Conservation (phyloP, 2,888 invertebrate genomes). For the Macrosiphum euphorbiae region DNA sequence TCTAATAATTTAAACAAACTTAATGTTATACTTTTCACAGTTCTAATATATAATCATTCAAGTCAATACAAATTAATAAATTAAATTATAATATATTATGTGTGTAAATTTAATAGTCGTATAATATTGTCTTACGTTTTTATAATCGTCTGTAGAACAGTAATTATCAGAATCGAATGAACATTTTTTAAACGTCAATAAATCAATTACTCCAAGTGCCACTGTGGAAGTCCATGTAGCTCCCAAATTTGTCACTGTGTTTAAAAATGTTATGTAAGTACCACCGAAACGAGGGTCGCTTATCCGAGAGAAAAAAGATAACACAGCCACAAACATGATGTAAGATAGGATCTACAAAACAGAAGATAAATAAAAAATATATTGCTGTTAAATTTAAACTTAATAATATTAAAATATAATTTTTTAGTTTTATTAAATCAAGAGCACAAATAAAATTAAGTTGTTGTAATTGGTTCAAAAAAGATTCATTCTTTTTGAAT, state of each 20-base stretch:
- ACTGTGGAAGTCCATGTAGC: conserved; percentile 97
- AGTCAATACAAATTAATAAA: neutral
- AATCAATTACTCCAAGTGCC: conserved; percentile 91
- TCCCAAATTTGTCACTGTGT: conserved; percentile 96
- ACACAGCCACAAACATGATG: conserved; percentile 96
- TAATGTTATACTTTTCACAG: neutral
- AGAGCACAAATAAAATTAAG: neutral
- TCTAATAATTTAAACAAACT: neutral
- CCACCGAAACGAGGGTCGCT: conserved; percentile 97
- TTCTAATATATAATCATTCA: neutral
- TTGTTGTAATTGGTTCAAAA: neutral
- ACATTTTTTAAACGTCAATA: conserved; percentile 85
- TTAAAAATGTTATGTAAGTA: conserved; percentile 98
- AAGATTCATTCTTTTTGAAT: neutral
- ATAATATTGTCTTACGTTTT: conserved; percentile 24
- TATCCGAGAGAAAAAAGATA: conserved; percentile 98
- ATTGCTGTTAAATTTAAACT: neutral
- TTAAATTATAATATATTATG: neutral
- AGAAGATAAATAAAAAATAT: conserved; percentile 9
- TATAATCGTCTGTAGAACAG: neutral
- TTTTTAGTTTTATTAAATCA: neutral
- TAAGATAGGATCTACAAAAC: conserved; percentile 86
- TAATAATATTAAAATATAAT: neutral
- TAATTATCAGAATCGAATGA: conserved; percentile 65
- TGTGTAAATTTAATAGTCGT: neutral